phyloP scores from a whole-genome alignment of 2,888 invertebrate genomes.

The Prosapia bicincta region DNA sequence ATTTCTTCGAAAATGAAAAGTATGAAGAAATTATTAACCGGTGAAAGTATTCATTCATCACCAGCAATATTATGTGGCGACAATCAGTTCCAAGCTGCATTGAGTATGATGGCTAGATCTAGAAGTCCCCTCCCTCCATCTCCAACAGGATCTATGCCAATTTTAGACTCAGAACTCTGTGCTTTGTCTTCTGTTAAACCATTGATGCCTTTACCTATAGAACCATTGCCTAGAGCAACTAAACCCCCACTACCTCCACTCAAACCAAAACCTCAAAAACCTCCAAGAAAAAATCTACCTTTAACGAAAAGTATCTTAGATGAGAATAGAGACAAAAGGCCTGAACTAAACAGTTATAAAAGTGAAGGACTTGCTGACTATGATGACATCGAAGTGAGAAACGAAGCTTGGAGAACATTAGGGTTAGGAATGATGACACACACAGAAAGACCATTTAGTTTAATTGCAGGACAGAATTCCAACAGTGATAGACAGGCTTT shows the following conservation, averaged over 20 bases:
- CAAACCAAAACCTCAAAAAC: constrained; percentile 58
- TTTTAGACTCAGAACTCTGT: constrained; percentile 49
- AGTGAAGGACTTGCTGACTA: constrained; percentile 48
- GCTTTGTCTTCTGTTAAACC: constrained; percentile 35
- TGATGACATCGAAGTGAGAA: constrained; percentile 72
- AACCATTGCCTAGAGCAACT: constrained; percentile 16
- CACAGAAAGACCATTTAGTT: constrained; percentile 51
- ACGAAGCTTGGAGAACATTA: constrained; percentile 77
- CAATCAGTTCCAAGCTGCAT: constrained; percentile 67
- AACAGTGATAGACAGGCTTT: constrained; percentile 21
- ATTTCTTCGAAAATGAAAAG: constrained; percentile 80
- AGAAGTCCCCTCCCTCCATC: constrained; percentile 75
- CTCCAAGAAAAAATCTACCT: constrained; percentile 54
- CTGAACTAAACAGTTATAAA: neutral
- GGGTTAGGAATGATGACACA: constrained; percentile 72
- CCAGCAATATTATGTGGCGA: constrained; percentile 55
- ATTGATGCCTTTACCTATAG: constrained; percentile 27
- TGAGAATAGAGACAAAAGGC: constrained; percentile 5
- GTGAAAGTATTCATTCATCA: constrained; percentile 57
- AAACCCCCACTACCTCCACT: constrained; percentile 54
- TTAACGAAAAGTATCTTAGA: neutral
- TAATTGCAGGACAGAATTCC: neutral
- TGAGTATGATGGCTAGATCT: constrained; percentile 78
- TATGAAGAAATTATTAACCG: constrained; percentile 78
- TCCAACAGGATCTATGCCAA: constrained; percentile 49